Percentiles rank a stretch among this genome's conserved stretches.
Conservation (phyloP, 53 echinoderm and acorn worm species). For the Holothuria scabra region DNA sequence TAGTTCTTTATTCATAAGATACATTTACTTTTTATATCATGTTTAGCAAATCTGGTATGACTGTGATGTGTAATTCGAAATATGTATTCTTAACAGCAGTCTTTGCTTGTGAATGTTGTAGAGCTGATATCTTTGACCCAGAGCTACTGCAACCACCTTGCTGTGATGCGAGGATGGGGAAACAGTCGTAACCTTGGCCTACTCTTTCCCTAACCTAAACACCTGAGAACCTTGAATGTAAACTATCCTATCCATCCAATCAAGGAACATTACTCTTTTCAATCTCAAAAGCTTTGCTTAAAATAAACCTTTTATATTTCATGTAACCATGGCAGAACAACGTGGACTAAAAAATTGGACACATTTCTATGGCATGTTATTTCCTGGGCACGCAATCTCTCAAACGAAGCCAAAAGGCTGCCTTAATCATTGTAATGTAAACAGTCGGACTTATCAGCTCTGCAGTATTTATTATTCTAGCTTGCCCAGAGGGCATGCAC, state of each 20-base stretch:
- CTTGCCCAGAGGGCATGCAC: conserved; percentile 49
- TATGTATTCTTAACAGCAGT: no score
- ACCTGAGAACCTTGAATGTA: conserved; percentile 30
- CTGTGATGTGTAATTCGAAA: no score
- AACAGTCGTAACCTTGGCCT: conserved; percentile 32
- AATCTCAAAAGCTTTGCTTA: conserved; percentile 20
- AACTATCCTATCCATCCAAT: conserved; percentile 46
- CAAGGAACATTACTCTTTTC: conserved; percentile 40
- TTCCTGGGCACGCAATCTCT: conserved; percentile 43
- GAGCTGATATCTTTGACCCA: no score
- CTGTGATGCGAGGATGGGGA: no score
- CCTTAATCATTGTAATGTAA: conserved; percentile 49
- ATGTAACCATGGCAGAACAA: conserved; percentile 41
- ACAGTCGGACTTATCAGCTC: conserved; percentile 37
- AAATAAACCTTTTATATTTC: conserved; percentile 33
- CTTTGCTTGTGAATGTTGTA: no score
- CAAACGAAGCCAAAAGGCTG: conserved; percentile 44
- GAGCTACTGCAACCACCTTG: no score
- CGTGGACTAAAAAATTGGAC: conserved; percentile 44
- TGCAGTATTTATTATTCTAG: conserved; percentile 39
- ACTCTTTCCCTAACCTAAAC: conserved; percentile 26
- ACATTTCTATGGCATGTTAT: conserved; percentile 44
- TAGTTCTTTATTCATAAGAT: no score
- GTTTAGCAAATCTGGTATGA: no score
- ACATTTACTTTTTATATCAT: no score